Percentiles rank a stretch among this genome's conserved stretches.
These are phyloP conservation scores for Paramisgurnus dabryanus DNA, from an alignment of 2,113 vertebrate species.

Conservation along the genomic window DNA sequence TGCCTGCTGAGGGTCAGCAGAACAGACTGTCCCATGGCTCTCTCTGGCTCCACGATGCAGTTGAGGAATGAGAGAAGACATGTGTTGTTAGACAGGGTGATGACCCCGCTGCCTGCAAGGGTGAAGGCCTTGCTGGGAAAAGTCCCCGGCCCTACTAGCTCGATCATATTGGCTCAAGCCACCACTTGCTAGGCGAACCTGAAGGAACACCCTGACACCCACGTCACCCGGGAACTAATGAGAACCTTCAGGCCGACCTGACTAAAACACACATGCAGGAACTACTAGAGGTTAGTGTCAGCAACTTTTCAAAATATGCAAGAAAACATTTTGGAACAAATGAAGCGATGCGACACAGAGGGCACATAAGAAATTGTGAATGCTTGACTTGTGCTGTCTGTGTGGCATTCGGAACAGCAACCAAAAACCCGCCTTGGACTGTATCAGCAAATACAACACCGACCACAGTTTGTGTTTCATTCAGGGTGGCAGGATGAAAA, in stretches of 20 bases:
- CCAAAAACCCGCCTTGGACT: slow-evolving; percentile 57
- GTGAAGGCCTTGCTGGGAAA: slow-evolving; percentile 65
- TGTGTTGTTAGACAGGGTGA: slow-evolving; percentile 63
- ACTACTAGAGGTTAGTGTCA: slow-evolving; percentile 50
- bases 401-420: slow-evolving; percentile 61
- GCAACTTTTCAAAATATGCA: slow-evolving; percentile 25
- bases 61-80: slow-evolving; percentile 59
- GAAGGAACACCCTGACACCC: slow-evolving; percentile 64
- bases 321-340: slow-evolving; percentile 32
- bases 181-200: slow-evolving; percentile 49
- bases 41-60: slow-evolving; percentile 54
- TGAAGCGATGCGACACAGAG: slow-evolving; percentile 13
- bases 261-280: slow-evolving; percentile 64
- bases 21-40: slow-evolving; percentile 51
- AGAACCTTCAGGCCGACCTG: slow-evolving; percentile 66
- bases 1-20: slow-evolving; percentile 49
- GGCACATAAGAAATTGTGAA: slow-evolving; percentile 15
- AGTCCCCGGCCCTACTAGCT: slow-evolving; percentile 51
- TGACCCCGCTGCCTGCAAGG: slow-evolving; percentile 64
- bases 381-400: slow-evolving; percentile 37
- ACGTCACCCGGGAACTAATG: slow-evolving; percentile 60
- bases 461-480: slow-evolving; percentile 59
- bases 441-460: slow-evolving; percentile 61
- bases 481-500: slow-evolving; percentile 58
- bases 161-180: slow-evolving; percentile 60